Percentiles rank a stretch among this genome's conserved stretches.
Conservation (phyloP, 2,113 vertebrate genomes). For the Plectropomus leopardus region DNA sequence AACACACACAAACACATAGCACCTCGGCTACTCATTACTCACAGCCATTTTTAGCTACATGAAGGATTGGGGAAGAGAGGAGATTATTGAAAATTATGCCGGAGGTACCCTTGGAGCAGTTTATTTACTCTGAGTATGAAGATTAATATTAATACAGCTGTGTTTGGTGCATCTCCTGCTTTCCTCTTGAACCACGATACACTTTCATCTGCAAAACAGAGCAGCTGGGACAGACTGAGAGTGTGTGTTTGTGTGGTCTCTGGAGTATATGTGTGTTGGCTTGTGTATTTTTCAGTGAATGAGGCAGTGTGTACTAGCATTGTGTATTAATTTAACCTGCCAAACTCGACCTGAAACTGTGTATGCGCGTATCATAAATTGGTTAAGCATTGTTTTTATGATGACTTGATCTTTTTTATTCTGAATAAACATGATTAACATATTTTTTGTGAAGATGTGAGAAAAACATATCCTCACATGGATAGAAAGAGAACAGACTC, state of each 20-base stretch:
- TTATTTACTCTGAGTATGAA: conserved; percentile 67
- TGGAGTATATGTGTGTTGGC: conserved; percentile 45
- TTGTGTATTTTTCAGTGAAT: conserved; percentile 48
- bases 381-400: conserved; percentile 26
- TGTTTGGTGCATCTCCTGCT: conserved; percentile 63
- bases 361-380: not conserved
- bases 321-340: conserved; percentile 21
- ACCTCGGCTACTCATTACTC: conserved; percentile 56
- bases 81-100: conserved; percentile 63
- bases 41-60: conserved; percentile 50
- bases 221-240: conserved; percentile 52
- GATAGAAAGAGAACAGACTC: not conserved
- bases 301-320: conserved; percentile 16
- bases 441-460: conserved; percentile 13
- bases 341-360: conserved; percentile 9
- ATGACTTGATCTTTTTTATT: not conserved
- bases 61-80: conserved; percentile 34
- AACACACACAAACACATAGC: conserved; percentile 54
- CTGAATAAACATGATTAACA: conserved; percentile 1
- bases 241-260: conserved; percentile 41
- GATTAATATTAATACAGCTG: conserved; percentile 68
- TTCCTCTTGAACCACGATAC: conserved; percentile 44
- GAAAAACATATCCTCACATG: not conserved
- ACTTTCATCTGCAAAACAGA: conserved; percentile 68
- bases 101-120: conserved; percentile 44